Conservation (phyloP, 2,113 vertebrate species). For the Haemorhous mexicanus region DNA sequence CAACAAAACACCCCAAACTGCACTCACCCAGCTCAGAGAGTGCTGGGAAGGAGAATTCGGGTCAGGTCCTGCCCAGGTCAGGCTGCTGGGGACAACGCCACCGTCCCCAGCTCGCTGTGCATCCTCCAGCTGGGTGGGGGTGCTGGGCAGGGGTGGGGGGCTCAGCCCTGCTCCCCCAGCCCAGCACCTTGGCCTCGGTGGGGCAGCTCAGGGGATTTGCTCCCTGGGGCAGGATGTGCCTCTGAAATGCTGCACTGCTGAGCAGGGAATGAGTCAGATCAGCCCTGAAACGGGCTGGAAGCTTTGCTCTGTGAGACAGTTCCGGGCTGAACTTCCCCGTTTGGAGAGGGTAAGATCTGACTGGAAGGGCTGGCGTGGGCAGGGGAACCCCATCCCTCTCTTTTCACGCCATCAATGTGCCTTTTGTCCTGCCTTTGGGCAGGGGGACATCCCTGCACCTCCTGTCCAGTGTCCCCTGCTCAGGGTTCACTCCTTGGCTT, state of each 20-base stretch:
- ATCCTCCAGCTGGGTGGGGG: background rate
- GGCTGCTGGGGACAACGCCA: background rate
- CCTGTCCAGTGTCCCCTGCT: fast-evolving
- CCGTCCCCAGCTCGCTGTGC: fast-evolving
- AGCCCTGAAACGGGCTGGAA: fast-evolving
- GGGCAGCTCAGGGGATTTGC: fast-evolving
- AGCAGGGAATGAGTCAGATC: background rate
- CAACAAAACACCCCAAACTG: background rate
- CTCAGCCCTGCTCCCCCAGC: background rate
- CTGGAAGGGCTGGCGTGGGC: background rate
- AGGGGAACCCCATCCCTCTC: fast-evolving
- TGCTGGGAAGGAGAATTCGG: fast-evolving
- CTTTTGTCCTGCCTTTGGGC: fast-evolving
- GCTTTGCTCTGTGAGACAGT: fast-evolving
- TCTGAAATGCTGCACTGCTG: fast-evolving
- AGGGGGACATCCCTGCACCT: fast-evolving
- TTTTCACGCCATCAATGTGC: background rate
- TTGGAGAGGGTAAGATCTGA: background rate
- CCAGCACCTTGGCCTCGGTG: fast-evolving
- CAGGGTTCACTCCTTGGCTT: fast-evolving
- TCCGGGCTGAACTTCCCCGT: background rate
- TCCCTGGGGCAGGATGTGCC: fast-evolving
- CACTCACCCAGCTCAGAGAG: fast-evolving
- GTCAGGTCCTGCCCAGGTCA: background rate
- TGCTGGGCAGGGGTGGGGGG: background rate